Conservation (phyloP, 2,113 vertebrate species). For the Periophthalmodon schlosseri region DNA sequence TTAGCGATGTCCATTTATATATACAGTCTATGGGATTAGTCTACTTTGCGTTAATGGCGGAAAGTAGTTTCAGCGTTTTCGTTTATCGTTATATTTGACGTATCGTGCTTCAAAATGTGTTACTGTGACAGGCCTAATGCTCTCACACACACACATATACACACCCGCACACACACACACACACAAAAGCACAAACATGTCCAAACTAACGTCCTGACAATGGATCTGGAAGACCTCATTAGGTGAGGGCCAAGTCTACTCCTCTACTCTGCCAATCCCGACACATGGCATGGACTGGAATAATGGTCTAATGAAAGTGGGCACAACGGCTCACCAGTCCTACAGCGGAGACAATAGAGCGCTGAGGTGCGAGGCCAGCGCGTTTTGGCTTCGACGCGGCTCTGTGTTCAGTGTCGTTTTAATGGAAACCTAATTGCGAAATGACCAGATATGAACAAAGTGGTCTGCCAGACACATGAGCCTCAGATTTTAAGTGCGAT, state of each 20-base stretch:
- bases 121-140: too few species aligned
- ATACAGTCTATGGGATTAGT: too few species aligned
- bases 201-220: constrained; percentile 51
- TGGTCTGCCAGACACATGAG: neutral
- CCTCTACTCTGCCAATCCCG: constrained; percentile 50
- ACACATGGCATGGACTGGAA: constrained; percentile 56
- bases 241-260: constrained; percentile 45
- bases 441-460: constrained; percentile 10
- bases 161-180: constrained; percentile 15
- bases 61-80: too few species aligned
- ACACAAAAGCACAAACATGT: constrained; percentile 29
- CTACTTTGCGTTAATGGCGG: too few species aligned
- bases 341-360: constrained; percentile 30
- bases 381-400: neutral
- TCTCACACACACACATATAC: too few species aligned
- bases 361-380: neutral
- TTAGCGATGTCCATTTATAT: too few species aligned
- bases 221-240: constrained; percentile 69
- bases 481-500: neutral
- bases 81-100: too few species aligned
- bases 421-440: constrained; percentile 30
- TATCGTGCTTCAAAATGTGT: too few species aligned
- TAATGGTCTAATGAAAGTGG: constrained; percentile 54
- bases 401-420: constrained; percentile 11
- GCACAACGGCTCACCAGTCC: constrained; percentile 48